A percentile compares a stretch with the other conserved stretches of the same genome.
phyloP scores from a whole-genome alignment of 35 echinoderm and acorn worm genomes.

The Ophioderma brevispina region DNA sequence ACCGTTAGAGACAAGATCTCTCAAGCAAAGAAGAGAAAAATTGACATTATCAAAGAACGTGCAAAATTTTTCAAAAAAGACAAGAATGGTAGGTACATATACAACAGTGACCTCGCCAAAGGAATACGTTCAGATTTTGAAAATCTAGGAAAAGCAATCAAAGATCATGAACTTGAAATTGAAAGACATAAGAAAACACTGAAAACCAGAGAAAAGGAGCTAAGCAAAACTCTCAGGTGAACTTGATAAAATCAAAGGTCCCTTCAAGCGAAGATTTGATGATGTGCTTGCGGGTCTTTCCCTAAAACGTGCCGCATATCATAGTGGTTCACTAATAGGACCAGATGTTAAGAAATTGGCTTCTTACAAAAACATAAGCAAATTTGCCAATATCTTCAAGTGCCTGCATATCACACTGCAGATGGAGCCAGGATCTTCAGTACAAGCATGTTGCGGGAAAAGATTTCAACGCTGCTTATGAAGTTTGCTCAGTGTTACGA shows the following conservation, averaged over 20 bases:
- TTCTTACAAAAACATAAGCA: neutral
- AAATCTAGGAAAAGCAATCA: neutral
- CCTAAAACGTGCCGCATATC: neutral
- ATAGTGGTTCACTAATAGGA: neutral
- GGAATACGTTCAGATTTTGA: neutral
- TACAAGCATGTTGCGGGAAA: no score
- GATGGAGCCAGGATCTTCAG: no score
- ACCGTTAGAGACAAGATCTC: neutral
- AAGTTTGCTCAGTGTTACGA: neutral
- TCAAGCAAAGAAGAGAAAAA: neutral
- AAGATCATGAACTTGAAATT: neutral
- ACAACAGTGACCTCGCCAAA: neutral
- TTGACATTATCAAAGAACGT: neutral
- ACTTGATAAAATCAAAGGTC: neutral
- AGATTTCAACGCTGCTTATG: neutral
- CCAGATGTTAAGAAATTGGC: neutral
- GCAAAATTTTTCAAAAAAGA: neutral
- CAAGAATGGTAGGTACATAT: neutral
- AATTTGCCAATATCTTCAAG: neutral
- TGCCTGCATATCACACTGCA: neutral
- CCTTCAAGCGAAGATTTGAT: neutral
- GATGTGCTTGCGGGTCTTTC: neutral
- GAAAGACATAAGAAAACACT: neutral
- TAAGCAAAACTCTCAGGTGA: neutral
- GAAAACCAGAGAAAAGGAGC: neutral